phyloP scores from a whole-genome alignment of 2,797 vertebrate species.

The Acanthurus leucopareius region DNA sequence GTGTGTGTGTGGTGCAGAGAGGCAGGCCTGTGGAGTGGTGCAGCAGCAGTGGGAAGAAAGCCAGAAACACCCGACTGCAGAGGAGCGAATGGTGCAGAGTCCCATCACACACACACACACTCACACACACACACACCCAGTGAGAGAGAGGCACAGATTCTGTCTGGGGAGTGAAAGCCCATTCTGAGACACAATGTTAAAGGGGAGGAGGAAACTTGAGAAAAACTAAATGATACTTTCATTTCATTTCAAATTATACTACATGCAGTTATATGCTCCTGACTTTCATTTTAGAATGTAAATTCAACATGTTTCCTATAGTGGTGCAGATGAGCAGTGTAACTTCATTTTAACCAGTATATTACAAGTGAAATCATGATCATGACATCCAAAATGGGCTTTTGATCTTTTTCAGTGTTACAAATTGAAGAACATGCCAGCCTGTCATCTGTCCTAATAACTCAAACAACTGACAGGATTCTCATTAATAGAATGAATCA shows the following conservation, averaged over 20 bases:
- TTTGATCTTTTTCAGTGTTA: background rate
- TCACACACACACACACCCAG: conserved; percentile 33
- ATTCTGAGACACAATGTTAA: conserved; percentile 46
- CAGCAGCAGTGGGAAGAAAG: conserved; percentile 83
- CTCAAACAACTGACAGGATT: background rate
- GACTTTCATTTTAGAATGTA: conserved; percentile 2
- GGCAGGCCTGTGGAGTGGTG: conserved; percentile 83
- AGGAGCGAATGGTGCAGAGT: conserved; percentile 85
- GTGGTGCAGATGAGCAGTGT: background rate
- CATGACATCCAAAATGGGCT: background rate
- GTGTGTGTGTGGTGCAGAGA: conserved; percentile 73
- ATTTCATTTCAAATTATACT: conserved; percentile 32
- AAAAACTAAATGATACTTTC: conserved; percentile 33
- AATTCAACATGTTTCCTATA: background rate
- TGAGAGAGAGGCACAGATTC: conserved; percentile 52
- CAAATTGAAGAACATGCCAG: background rate
- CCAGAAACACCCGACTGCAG: conserved; percentile 85
- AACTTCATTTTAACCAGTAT: too few relatives aligned
- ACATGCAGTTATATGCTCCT: conserved; percentile 11
- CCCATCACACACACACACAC: conserved; percentile 51
- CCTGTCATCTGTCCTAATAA: background rate
- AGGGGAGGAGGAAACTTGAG: conserved; percentile 40
- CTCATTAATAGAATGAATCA: background rate
- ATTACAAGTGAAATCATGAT: background rate
- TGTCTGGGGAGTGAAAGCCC: conserved; percentile 59